Base-by-base conservation (phyloP, 2,113 vertebrate species). In the Callospermophilus lateralis region DNA sequence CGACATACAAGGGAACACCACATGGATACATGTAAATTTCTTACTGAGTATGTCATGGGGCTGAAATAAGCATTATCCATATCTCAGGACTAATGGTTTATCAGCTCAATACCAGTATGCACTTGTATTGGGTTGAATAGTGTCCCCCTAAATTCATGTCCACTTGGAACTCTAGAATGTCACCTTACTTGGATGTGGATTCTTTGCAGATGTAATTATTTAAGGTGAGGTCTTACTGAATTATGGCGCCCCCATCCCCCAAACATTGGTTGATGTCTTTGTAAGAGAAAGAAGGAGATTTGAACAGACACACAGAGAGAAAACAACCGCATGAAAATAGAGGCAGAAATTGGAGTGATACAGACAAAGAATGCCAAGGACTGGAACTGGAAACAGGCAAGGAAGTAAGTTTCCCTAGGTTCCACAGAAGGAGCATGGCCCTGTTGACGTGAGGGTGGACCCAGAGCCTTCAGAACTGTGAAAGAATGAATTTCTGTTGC, bases 401-500 rank as follows among this genome's bases (percentile, higher is more conserved):
- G 58, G 26, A n/a, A 42, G 65, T 6, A 16, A 5, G 72, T n/a
- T 68, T 95, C 72, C 45, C n/a, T 13, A 65, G 24, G 42, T 32
- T 39, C 68, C n/a, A 53, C 22, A 11, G 24, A 78, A 55, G 58
- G 42, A 74, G 12, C 10, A 22, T 3, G 26, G 34, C 58, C 45
- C 53, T 58, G 30, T 16, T 10, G 11, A 55, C 28, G 65, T 65
- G 58, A 58, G 61, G 58, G 53, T 83, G 39, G 58, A 53, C 53
- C 67, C 58, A 15, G 28, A 68, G 58, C 34, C 65, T 68, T 79
- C 16, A 81, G 20, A 32, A 95, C 32, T 26, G 37, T 63, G 51
- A 84, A 26, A 79, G 32, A 86, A 51, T 83, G 83, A 42, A 76
- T 55, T 74, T 84, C 39, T 80, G 28, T 83, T 96, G n/a, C 16